Evolutionary conservation across 2,113 vertebrate genomes (phyloP).

Genomic region (Leptocoma aspasia): DNA sequence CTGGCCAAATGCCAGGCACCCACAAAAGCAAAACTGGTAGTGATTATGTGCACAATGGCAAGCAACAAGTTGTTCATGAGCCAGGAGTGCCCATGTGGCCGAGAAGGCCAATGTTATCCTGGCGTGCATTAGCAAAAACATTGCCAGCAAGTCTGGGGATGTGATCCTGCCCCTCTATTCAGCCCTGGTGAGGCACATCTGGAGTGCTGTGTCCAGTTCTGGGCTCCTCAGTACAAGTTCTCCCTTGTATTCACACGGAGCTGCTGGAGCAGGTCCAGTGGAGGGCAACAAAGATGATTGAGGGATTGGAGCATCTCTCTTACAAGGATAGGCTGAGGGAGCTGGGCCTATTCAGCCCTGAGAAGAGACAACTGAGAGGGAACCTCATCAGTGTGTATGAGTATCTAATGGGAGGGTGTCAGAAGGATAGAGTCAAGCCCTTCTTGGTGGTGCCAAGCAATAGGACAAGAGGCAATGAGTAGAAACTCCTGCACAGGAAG

Average conservation of each 20-base stretch:
- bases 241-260: background rate
- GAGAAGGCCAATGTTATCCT: accelerated
- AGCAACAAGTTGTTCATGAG: background rate
- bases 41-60: background rate
- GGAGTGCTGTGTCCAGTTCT: background rate
- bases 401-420: background rate
- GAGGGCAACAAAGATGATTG: background rate
- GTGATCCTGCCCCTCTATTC: background rate
- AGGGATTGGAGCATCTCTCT: background rate
- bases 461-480: background rate
- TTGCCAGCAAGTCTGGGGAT: accelerated
- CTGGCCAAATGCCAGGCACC: background rate
- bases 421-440: background rate
- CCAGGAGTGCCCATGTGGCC: background rate
- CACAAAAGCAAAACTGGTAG: background rate
- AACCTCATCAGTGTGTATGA: too few relatives aligned
- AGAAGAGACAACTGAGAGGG: background rate
- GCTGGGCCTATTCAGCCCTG: background rate
- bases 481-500: background rate
- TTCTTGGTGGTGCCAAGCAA: too few relatives aligned
- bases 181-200: background rate
- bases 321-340: background rate
- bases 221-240: background rate
- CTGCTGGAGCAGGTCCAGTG: background rate
- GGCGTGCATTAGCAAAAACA: too few relatives aligned